A percentile compares a stretch with the other conserved stretches of the same genome.
phyloP scores from a whole-genome alignment of 2,888 invertebrate species.

The Nephrotoma appendiculata region DNA sequence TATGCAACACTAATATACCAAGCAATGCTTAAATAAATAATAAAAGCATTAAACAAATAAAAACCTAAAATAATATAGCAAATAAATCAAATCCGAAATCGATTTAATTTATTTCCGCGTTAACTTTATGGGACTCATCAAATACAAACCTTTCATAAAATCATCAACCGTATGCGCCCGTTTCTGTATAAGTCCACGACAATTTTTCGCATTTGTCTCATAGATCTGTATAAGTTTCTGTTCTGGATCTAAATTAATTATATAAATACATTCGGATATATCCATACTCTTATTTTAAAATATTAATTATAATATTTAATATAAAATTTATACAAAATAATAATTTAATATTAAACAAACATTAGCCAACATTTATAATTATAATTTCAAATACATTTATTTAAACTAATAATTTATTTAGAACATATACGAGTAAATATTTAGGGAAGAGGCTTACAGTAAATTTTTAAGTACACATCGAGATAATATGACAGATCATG shows the following conservation, averaged over 20 bases:
- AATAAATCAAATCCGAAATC: not conserved
- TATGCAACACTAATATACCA: not conserved
- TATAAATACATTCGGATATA: not conserved
- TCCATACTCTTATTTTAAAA: not conserved
- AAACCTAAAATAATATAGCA: not conserved
- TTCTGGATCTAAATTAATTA: slow-evolving; percentile 18
- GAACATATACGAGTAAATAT: not conserved
- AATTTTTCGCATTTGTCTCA: slow-evolving; percentile 17
- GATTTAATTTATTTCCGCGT: not conserved
- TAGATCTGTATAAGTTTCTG: slow-evolving; percentile 19
- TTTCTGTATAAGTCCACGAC: slow-evolving; percentile 20
- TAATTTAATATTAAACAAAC: not conserved
- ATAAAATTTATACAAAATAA: not conserved
- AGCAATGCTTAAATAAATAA: not conserved
- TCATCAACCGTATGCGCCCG: slow-evolving; percentile 22
- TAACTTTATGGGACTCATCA: not conserved
- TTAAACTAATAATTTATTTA: not conserved
- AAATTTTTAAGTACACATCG: not conserved
- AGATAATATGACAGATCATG: not conserved
- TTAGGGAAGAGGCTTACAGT: not conserved
- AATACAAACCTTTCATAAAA: slow-evolving; percentile 20
- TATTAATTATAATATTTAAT: not conserved
- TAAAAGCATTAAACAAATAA: not conserved
- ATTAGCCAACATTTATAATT: not conserved
- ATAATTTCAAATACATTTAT: not conserved